These are phyloP conservation scores for Indicator indicator DNA, from an alignment of 2,113 vertebrate genomes.

Conservation along the genomic window DNA sequence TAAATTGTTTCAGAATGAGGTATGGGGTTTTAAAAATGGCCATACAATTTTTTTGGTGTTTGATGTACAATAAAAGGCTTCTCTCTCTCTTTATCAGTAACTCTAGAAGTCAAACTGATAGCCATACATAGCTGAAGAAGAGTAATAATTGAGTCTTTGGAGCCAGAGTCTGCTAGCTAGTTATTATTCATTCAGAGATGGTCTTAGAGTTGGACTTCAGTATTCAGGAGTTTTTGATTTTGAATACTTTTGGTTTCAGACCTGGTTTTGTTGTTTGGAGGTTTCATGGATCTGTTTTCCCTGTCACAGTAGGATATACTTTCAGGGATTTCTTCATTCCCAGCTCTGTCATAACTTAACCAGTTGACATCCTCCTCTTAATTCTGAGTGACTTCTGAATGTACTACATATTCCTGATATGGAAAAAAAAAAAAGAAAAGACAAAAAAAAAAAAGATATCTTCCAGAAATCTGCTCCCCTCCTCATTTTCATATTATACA, in stretches of 20 bases:
- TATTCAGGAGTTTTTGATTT: background rate
- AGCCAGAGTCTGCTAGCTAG: background rate
- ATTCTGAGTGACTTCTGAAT: background rate
- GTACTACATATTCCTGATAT: accelerated
- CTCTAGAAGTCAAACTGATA: background rate
- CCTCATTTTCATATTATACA: background rate
- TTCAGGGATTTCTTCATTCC: background rate
- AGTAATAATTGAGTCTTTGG: background rate
- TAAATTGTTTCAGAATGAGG: background rate
- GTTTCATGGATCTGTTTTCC: background rate
- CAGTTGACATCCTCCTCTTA: background rate
- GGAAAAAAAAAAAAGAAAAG: too few species aligned
- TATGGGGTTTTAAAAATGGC: background rate
- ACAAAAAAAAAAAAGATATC: too few species aligned
- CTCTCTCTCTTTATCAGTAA: background rate
- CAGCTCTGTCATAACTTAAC: background rate
- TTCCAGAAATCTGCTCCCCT: background rate
- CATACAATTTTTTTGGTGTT: background rate
- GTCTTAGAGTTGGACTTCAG: background rate
- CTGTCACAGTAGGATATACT: background rate
- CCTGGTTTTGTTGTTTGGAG: background rate
- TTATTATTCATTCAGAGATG: background rate
- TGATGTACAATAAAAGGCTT: background rate
- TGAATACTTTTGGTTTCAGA: background rate
- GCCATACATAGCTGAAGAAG: background rate